These are phyloP conservation scores for rat (Rattus norvegicus) DNA, from an alignment of 2,113 vertebrate genomes.

Conservation along the genomic window GRCr8 NC_086019.1:159981501-159982000, in stretches of 20 bases:
- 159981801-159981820: conserved; percentile 37
- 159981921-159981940: conserved; percentile 73
- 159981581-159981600: conserved; percentile 75
- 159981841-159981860: conserved; percentile 65
- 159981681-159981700: conserved; percentile 77
- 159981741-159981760: conserved; percentile 58
- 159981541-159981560: neutral
- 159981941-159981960: conserved; percentile 60
- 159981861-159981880: conserved; percentile 52
- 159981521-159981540: conserved; percentile 20
- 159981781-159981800: conserved; percentile 5
- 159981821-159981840: conserved; percentile 46
- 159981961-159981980: conserved; percentile 78
- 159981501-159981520: conserved; percentile 52
- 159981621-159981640: conserved; percentile 81
- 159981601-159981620: conserved; percentile 75
- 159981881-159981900: conserved; percentile 59
- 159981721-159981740: conserved; percentile 60
- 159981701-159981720: conserved; percentile 79
- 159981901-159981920: conserved; percentile 72
- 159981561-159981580: conserved; percentile 50
- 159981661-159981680: conserved; percentile 81
- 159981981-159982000: conserved; percentile 66
- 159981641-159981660: conserved; percentile 83
- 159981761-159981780: neutral